Conservation (phyloP, 64 coral and sea anemone species). For the Montipora capricornis region DNA sequence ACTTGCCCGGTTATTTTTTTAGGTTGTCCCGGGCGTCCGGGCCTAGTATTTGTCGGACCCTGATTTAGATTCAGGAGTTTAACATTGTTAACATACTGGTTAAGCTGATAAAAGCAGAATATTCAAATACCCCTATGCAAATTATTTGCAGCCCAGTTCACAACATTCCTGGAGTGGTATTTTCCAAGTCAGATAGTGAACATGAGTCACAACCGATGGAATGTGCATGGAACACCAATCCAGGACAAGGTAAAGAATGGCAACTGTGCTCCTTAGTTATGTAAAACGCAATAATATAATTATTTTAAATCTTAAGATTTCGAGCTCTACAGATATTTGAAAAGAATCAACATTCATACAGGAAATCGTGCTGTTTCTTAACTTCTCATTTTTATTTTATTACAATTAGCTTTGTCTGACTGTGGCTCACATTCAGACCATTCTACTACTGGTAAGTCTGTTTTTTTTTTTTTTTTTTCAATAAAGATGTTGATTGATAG, state of each 20-base stretch:
- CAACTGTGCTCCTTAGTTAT: no score
- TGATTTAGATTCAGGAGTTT: conserved; percentile 7
- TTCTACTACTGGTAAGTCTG: neutral
- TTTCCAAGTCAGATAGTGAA: neutral
- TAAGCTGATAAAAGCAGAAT: neutral
- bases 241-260: conserved; percentile 3
- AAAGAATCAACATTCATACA: neutral
- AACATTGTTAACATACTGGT: neutral
- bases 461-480: no score
- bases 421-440: neutral
- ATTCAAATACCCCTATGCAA: neutral
- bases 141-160: neutral
- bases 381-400: neutral
- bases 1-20: no score
- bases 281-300: neutral
- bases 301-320: neutral
- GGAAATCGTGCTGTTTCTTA: neutral
- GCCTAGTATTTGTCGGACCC: no score
- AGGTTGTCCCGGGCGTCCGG: no score
- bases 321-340: neutral
- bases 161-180: no score
- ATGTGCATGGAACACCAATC: neutral
- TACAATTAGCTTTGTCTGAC: neutral
- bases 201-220: neutral
- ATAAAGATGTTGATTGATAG: no score